Evolutionary conservation across 2,113 vertebrate genomes (phyloP).

Genomic region (Vombatus ursinus): DNA sequence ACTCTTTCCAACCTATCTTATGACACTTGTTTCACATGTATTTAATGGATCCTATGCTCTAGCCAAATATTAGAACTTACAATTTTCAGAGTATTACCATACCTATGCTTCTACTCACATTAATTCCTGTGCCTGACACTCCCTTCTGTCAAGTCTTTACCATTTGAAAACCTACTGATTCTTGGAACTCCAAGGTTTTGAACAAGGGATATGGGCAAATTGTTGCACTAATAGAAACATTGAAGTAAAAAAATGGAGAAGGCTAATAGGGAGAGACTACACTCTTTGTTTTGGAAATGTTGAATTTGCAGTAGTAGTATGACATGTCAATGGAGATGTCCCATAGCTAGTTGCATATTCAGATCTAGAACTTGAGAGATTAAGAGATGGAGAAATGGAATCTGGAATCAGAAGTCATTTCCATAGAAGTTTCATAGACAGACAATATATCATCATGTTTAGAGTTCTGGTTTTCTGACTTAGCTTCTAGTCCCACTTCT

Average conservation of each 20-base stretch:
- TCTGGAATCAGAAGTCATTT: too few species aligned
- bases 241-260: not conserved
- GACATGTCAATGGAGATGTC: not conserved
- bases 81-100: not conserved
- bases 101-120: not conserved
- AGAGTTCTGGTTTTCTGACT: too few species aligned
- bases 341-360: too few species aligned
- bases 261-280: not conserved
- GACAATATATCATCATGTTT: too few species aligned
- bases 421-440: too few species aligned
- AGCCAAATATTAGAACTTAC: not conserved
- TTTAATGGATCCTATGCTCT: not conserved
- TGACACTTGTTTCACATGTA: not conserved
- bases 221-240: not conserved
- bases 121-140: not conserved
- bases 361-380: too few species aligned
- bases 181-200: not conserved
- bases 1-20: not conserved
- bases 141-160: not conserved
- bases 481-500: too few species aligned
- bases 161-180: not conserved
- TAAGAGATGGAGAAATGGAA: too few species aligned
- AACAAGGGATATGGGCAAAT: not conserved
- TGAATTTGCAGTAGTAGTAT: not conserved
- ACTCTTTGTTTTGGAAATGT: not conserved